Evolutionary conservation across 2,113 vertebrate genomes (phyloP).

Genomic region (Sturnira hondurensis): DNA sequence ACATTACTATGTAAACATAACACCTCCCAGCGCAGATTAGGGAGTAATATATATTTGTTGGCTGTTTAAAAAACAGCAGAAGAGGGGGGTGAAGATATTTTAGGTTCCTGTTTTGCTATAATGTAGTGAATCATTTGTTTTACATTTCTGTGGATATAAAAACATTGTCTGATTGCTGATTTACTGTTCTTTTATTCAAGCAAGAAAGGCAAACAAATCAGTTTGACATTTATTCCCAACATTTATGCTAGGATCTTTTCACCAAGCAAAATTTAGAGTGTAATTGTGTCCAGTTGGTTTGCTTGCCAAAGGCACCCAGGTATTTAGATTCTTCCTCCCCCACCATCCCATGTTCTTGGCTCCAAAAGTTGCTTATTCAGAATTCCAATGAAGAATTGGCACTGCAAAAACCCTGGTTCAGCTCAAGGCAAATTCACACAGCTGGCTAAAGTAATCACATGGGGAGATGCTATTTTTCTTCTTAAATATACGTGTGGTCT

Average conservation of each 20-base stretch:
- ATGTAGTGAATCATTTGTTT: not conserved
- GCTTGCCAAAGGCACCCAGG: not conserved
- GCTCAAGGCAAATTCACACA: slow-evolving; percentile 38
- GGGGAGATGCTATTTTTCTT: slow-evolving; percentile 35
- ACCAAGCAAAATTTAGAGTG: not conserved
- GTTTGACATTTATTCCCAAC: not conserved
- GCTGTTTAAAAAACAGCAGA: not conserved
- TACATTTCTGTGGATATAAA: not conserved
- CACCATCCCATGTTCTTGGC: not conserved
- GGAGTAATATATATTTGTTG: not conserved
- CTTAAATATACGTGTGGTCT: slow-evolving; percentile 54
- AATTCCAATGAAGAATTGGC: slow-evolving; percentile 5
- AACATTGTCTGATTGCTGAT: not conserved
- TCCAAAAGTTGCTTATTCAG: not conserved
- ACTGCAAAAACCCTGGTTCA: not conserved
- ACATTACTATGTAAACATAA: not conserved
- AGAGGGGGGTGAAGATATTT: not conserved
- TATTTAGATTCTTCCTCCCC: not conserved
- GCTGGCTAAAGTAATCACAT: slow-evolving; percentile 21
- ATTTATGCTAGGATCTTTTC: not conserved
- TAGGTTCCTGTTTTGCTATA: not conserved
- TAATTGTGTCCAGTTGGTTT: not conserved
- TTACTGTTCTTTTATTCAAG: not conserved
- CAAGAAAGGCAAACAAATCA: not conserved
- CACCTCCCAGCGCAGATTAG: not conserved